Evolutionary conservation across 2,888 invertebrate genomes (phyloP), one percentile per base, ranked within the genome.

Genomic region (Pheosia gnoma): DNA sequence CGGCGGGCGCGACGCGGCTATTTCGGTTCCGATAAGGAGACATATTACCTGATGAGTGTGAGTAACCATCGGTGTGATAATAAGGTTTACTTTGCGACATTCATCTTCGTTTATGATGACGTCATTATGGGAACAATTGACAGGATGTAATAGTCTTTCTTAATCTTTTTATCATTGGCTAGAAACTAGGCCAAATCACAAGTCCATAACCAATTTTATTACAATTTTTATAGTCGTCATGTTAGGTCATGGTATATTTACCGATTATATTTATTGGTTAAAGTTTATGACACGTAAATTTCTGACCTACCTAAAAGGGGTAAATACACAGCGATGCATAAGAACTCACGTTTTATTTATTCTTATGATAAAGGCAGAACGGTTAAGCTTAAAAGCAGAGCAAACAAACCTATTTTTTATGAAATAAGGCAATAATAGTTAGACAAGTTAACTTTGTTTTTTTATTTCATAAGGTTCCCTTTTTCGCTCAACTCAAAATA

Each of bases 1-100:
- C 79, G 72, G 63, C 66, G 62, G 59, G 61, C 60, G 64, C 65
- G 68, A 63, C 71, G 71, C 64, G 61, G 68, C 64, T 66, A 73
- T 71, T 72, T 70, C 57, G 65, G 67, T 52, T 7, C 43, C 62
- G 71, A 70, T 75, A 70, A 68, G 55, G 60, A 65, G 51, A 47
- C 47, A 4, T 11, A 72, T 74, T 75, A 72, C 53, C 66, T 62
- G 74, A 70, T 75, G 67, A 68, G 56, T 71, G 66, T 9, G 7
- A 43, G 43, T 8, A 38, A 58, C 64, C 69, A 75, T 66, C 68
- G 66, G 54, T 43, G 66, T 58, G 76, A 75, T 73, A 73, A 71
- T 58, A n/a, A 49, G 5, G 43, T 43, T 4, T 10, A 2, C 10
- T 8, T 43, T 43, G 43, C 25, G 43, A 43, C 8, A 7, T 41